These are phyloP conservation scores for Pammene aurita DNA, from an alignment of 2,888 invertebrate species.

Conservation along the genomic window DNA sequence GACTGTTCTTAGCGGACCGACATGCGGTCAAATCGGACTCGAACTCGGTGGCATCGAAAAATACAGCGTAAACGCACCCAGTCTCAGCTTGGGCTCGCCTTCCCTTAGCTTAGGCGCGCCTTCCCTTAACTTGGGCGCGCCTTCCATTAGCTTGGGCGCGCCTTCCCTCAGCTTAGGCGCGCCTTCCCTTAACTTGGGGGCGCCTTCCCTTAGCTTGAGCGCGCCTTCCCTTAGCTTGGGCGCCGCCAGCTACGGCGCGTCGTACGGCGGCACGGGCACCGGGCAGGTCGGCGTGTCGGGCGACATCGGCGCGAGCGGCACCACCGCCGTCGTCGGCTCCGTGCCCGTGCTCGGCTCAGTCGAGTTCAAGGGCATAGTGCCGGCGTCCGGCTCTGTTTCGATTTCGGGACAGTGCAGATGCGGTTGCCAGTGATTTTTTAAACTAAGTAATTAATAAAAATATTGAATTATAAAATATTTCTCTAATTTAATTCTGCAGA, in stretches of 20 bases:
- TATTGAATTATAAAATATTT: not conserved
- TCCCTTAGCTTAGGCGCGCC: not conserved
- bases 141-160: not conserved
- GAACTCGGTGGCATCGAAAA: not conserved
- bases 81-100: not conserved
- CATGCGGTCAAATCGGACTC: slow-evolving; percentile 10
- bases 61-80: slow-evolving; percentile 1
- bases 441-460: not conserved
- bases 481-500: no score
- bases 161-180: not conserved
- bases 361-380: slow-evolving; percentile 24
- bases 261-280: slow-evolving; percentile 50
- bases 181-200: not conserved
- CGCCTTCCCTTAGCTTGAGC: not conserved
- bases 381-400: slow-evolving; percentile 30
- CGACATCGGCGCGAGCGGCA: slow-evolving; percentile 38
- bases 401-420: slow-evolving; percentile 32
- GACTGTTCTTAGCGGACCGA: slow-evolving; percentile 7
- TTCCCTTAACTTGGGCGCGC: not conserved
- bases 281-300: slow-evolving; percentile 45
- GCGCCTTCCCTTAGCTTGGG: not conserved
- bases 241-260: not conserved
- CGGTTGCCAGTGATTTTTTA: slow-evolving; percentile 4
- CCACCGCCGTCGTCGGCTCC: slow-evolving; percentile 42
- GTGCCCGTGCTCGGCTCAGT: slow-evolving; percentile 36